A percentile compares a stretch with the other conserved stretches of the same genome.
Conservation (phyloP, 2,888 invertebrate genomes). For the Anorthoa munda region DNA sequence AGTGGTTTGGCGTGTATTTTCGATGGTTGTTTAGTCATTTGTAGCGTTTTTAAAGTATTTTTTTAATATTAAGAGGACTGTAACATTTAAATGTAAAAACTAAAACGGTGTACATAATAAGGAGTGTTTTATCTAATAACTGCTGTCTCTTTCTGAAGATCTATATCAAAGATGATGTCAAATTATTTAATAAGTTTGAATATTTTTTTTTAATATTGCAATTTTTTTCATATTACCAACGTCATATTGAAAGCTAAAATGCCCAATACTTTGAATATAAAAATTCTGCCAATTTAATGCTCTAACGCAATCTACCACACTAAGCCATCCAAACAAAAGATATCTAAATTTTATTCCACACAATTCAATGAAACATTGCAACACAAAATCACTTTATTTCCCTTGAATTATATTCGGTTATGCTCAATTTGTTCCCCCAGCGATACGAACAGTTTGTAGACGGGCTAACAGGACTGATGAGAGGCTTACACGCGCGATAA, state of each 20-base stretch:
- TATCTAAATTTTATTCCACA: constrained; percentile 20
- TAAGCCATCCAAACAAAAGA: constrained; percentile 9
- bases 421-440: constrained; percentile 65
- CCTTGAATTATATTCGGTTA: constrained; percentile 62
- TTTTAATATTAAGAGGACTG: neutral
- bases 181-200: too few species aligned
- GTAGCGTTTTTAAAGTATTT: neutral
- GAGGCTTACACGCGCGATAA: constrained; percentile 84
- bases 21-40: constrained; percentile 30
- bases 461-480: constrained; percentile 78
- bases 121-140: too few species aligned
- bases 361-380: constrained; percentile 38
- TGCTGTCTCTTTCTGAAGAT: too few species aligned
- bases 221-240: neutral
- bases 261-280: too few species aligned
- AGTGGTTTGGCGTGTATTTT: constrained; percentile 53
- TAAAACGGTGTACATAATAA: too few species aligned
- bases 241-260: neutral
- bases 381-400: constrained; percentile 57
- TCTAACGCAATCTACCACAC: neutral
- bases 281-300: neutral
- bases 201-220: too few species aligned
- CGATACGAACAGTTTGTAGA: constrained; percentile 64
- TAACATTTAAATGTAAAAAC: too few species aligned
- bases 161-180: too few species aligned